A percentile compares a stretch with the other conserved stretches of the same genome.
These are phyloP conservation scores for Nyctereutes procyonoides DNA, from an alignment of 2,113 vertebrate species.

Conservation along the genomic window DNA sequence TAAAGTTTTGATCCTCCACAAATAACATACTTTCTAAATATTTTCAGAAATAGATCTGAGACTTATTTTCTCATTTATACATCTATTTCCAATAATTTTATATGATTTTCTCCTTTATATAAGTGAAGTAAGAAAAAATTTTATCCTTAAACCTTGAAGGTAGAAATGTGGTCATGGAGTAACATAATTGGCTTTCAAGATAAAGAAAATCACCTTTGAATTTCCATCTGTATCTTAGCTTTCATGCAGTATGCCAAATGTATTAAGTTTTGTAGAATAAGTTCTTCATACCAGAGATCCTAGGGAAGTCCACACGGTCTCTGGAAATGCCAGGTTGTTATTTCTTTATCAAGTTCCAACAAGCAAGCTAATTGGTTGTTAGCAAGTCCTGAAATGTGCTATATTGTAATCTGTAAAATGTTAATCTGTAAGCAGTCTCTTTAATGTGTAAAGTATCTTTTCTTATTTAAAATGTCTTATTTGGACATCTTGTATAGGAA, in stretches of 20 bases:
- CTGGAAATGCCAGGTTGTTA: not conserved
- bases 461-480: not conserved
- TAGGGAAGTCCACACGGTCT: not conserved
- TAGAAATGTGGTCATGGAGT: not conserved
- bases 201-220: slow-evolving; percentile 25
- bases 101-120: not conserved
- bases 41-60: not conserved
- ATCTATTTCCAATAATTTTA: not conserved
- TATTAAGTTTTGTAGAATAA: not conserved
- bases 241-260: not conserved
- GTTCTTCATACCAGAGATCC: not conserved
- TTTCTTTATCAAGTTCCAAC: not conserved
- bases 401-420: not conserved
- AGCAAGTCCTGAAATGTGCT: not conserved
- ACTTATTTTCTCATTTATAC: not conserved
- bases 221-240: not conserved
- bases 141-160: not conserved
- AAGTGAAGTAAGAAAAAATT: not conserved
- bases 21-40: not conserved
- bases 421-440: not conserved
- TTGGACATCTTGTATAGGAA: not conserved
- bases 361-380: not conserved
- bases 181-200: not conserved
- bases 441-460: not conserved
- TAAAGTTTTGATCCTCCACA: not conserved